Conservation (phyloP, 2,888 invertebrate genomes). For the Nemurella pictetii region DNA sequence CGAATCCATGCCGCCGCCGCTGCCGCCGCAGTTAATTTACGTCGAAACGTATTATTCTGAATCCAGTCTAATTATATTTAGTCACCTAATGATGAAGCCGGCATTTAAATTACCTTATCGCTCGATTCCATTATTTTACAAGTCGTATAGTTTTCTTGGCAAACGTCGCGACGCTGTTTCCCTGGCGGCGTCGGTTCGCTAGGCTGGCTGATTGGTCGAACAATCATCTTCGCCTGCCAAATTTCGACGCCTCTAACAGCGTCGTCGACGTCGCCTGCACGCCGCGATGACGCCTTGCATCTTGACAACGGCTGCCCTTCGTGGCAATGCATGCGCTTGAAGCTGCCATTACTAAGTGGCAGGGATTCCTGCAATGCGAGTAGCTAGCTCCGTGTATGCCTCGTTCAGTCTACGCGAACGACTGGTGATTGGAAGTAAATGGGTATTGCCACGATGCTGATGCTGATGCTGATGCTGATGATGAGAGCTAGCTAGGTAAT, state of each 20-base stretch:
- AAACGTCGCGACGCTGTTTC: not conserved
- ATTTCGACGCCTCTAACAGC: not conserved
- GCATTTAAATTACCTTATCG: conserved; percentile 29
- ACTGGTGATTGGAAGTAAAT: conserved; percentile 6
- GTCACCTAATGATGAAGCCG: conserved; percentile 29
- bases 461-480: not conserved
- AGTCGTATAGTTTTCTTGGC: conserved; percentile 18
- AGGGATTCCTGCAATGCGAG: conserved; percentile 19
- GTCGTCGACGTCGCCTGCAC: not conserved
- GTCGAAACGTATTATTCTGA: conserved; percentile 15
- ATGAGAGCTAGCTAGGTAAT: not conserved
- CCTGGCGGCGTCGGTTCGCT: conserved; percentile 6
- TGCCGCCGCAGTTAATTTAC: conserved; percentile 8
- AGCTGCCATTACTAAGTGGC: conserved; percentile 27
- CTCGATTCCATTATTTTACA: conserved; percentile 22
- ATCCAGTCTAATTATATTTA: conserved; percentile 29
- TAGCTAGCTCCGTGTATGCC: not conserved
- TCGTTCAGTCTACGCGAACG: not conserved
- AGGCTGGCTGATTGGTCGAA: conserved; percentile 23
- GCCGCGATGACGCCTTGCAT: not conserved
- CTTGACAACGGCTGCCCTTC: not conserved
- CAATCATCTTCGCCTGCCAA: conserved; percentile 29
- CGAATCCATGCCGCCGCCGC: not conserved
- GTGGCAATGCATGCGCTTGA: not conserved
- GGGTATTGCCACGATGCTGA: not conserved